A percentile compares a stretch with the other conserved stretches of the same genome.
Evolutionary conservation across 2,797 vertebrate genomes (phyloP).

Genomic region (Carcharodon carcharias): DNA sequence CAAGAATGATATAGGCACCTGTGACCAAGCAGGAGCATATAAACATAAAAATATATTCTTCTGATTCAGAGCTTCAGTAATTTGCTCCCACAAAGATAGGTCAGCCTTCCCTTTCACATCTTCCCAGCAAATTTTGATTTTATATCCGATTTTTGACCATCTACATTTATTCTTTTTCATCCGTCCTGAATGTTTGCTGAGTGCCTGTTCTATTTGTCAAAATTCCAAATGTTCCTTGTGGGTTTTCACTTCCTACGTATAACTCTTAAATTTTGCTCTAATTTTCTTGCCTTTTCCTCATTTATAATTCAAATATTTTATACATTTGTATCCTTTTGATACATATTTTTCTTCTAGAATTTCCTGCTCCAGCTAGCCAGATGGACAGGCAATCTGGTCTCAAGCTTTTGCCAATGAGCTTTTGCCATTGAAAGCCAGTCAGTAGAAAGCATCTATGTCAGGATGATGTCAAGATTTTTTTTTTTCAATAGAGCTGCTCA

Average conservation of each 20-base stretch:
- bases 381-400: conserved; percentile 26
- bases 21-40: background rate
- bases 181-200: background rate
- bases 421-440: background rate
- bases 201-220: background rate
- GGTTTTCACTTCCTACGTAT: background rate
- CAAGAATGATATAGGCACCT: background rate
- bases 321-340: background rate
- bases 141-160: background rate
- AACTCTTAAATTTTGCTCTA: background rate
- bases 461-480: background rate
- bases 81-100: background rate
- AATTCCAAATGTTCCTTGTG: background rate
- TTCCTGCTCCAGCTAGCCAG: background rate
- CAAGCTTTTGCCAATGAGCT: background rate
- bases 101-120: background rate
- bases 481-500: background rate
- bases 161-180: background rate
- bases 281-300: background rate
- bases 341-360: background rate
- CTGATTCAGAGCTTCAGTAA: background rate
- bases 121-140: background rate
- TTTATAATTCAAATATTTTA: background rate
- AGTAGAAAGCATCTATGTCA: background rate
- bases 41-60: background rate